Conservation (phyloP, 2,888 invertebrate genomes). For the Ophraella communa region DNA sequence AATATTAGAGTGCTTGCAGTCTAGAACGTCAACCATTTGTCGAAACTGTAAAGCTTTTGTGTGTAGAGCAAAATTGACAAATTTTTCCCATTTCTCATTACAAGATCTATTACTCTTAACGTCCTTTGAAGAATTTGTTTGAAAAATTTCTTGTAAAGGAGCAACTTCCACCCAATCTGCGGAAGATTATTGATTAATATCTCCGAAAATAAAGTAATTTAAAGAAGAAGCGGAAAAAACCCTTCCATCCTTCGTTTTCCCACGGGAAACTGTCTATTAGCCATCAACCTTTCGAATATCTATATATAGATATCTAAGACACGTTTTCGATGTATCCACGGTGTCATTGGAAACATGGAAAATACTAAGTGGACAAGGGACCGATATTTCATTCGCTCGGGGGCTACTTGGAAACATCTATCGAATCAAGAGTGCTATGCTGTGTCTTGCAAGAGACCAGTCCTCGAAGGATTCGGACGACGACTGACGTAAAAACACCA, state of each 20-base stretch:
- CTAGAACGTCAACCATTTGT: no score
- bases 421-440: slow-evolving; percentile 49
- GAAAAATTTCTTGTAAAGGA: no score
- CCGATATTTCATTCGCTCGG: slow-evolving; percentile 53
- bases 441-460: slow-evolving; percentile 43
- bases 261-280: slow-evolving; percentile 53
- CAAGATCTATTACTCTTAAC: no score
- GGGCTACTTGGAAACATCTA: slow-evolving; percentile 47
- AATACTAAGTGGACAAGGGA: slow-evolving; percentile 58
- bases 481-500: no score
- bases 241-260: slow-evolving; percentile 31
- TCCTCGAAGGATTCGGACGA: slow-evolving; percentile 37
- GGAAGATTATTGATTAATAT: not conserved
- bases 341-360: slow-evolving; percentile 49
- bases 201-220: not conserved
- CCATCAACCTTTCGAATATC: slow-evolving; percentile 44
- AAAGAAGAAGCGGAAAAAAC: no score
- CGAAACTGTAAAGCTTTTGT: no score
- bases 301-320: no score
- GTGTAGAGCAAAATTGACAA: no score
- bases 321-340: slow-evolving; percentile 43
- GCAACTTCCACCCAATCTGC: no score
- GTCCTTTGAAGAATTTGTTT: no score
- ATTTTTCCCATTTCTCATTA: no score
- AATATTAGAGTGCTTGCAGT: no score